phyloP scores from a whole-genome alignment of 30 jellyfish, hydroid and myxozoan genomes.

The Rhopilema esculentum region DNA sequence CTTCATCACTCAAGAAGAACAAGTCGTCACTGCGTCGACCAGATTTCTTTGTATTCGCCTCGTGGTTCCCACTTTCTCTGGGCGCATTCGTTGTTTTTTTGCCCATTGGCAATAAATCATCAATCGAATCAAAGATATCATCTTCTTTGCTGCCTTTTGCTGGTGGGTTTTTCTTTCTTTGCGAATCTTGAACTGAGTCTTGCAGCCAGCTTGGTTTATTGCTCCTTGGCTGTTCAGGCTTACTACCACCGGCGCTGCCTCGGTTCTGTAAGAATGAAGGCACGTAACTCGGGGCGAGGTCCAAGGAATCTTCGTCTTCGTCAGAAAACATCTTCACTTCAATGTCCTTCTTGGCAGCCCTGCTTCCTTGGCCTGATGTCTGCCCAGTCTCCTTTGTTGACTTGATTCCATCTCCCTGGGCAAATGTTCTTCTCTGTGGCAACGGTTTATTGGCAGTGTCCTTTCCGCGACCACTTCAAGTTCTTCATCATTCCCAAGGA shows the following conservation, averaged over 20 bases:
- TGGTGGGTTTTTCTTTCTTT: background rate
- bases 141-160: background rate
- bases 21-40: background rate
- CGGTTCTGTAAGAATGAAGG: background rate
- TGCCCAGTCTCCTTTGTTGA: background rate
- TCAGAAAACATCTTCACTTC: background rate
- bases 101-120: background rate
- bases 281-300: background rate
- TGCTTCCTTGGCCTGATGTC: background rate
- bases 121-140: background rate
- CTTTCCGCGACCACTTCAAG: too few relatives aligned
- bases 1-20: background rate
- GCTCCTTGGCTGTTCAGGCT: background rate
- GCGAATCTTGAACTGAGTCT: background rate
- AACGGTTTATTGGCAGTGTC: background rate
- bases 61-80: background rate
- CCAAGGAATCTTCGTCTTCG: background rate
- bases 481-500: too few relatives aligned
- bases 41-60: background rate
- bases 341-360: background rate
- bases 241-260: background rate
- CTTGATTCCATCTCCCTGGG: background rate
- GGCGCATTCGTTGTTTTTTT: background rate
- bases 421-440: background rate
- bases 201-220: slow-evolving; percentile 13